Conservation (phyloP, 2,113 vertebrate species). For the Peromyscus maniculatus region DNA sequence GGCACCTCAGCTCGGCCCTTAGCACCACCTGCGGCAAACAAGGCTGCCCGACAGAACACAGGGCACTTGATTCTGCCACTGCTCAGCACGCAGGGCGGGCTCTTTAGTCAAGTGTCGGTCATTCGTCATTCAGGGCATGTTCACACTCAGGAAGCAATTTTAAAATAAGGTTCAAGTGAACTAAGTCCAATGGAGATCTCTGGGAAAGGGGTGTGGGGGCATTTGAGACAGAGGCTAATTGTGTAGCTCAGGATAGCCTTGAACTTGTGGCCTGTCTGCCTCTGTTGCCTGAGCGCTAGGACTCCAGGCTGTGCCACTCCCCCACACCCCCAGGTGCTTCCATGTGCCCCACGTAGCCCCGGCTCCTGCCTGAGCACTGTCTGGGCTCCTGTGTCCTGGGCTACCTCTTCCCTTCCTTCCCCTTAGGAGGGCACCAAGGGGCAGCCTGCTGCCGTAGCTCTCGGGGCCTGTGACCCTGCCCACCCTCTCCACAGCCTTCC, state of each 20-base stretch:
- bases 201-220: fast-evolving
- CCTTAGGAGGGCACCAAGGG: neutral
- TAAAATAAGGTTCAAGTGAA: neutral
- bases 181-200: neutral
- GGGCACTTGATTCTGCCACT: neutral
- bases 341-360: neutral
- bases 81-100: neutral
- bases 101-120: neutral
- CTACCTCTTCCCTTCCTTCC: neutral
- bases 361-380: fast-evolving
- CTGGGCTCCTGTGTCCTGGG: fast-evolving
- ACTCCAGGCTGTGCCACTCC: neutral
- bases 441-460: neutral
- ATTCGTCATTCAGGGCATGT: neutral
- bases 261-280: neutral
- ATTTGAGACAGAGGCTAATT: neutral
- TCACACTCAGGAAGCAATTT: neutral
- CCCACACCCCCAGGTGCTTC: neutral
- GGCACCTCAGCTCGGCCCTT: neutral
- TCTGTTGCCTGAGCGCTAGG: neutral
- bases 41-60: neutral
- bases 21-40: too few relatives aligned
- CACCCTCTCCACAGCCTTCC: neutral
- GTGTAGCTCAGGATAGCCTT: neutral
- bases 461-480: neutral